A percentile compares a stretch with the other conserved stretches of the same genome.
Evolutionary conservation across 1,140 invertebrate species (phyloP).

Genomic region (Aphelenchoides fujianensis): DNA sequence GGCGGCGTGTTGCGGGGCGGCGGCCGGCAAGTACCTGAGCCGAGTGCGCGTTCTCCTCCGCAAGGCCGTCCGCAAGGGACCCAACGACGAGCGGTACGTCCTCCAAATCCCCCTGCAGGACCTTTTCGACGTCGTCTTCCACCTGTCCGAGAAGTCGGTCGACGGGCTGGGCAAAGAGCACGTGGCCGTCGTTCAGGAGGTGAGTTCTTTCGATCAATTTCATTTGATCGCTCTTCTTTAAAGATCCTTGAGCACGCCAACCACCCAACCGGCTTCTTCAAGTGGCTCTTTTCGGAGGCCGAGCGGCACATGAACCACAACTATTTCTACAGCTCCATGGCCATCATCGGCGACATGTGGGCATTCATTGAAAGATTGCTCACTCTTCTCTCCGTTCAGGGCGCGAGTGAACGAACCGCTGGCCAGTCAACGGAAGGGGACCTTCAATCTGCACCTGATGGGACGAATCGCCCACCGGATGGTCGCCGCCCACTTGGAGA

Average conservation of each 20-base stretch:
- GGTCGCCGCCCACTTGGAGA: background rate
- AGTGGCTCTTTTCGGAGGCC: constrained; percentile 7
- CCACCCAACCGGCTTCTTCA: constrained; percentile 19
- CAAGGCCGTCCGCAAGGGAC: background rate
- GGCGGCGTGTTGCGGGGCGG: constrained; percentile 9
- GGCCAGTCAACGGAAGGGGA: background rate
- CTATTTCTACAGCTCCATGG: constrained; percentile 6
- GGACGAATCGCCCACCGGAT: constrained; percentile 9
- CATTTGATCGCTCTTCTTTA: too few species aligned
- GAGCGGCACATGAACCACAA: constrained; percentile 12
- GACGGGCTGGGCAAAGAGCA: constrained; percentile 20
- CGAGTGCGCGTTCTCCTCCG: constrained; percentile 6
- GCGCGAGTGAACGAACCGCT: background rate
- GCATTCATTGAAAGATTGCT: background rate
- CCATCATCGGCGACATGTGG: background rate
- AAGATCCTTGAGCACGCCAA: constrained; percentile 22
- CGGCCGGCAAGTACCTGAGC: background rate
- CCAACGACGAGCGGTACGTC: background rate
- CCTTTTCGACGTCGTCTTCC: constrained; percentile 20
- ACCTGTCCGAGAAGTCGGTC: background rate
- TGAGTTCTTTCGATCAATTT: background rate
- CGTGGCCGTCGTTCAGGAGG: constrained; percentile 7
- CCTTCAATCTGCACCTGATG: background rate
- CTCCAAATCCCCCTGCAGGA: background rate
- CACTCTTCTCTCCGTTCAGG: constrained; percentile 1